Evolutionary conservation across 2,113 vertebrate genomes (phyloP).

Genomic region (Notarius lentiginosus): DNA sequence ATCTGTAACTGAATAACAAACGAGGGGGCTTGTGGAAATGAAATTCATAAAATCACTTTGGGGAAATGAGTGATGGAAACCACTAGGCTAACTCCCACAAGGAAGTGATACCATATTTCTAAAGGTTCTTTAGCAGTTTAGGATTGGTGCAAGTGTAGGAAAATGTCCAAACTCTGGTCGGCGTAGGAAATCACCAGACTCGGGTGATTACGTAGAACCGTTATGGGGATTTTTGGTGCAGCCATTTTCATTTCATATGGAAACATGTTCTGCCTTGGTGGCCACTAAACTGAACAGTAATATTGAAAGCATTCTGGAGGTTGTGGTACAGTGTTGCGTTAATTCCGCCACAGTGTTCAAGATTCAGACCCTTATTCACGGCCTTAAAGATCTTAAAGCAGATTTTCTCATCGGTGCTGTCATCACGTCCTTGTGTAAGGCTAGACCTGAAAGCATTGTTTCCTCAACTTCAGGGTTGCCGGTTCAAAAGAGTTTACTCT

Average conservation of each 20-base stretch:
- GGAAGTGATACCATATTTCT: not conserved
- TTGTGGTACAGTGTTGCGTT: not conserved
- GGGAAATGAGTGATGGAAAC: not conserved
- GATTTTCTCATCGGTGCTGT: not conserved
- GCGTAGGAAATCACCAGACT: not conserved
- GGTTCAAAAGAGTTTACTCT: not conserved
- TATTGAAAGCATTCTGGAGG: not conserved
- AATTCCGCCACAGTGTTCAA: not conserved
- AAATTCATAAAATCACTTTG: not conserved
- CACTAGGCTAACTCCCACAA: too few species aligned
- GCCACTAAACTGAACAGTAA: not conserved
- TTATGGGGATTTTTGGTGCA: not conserved
- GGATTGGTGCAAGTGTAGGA: not conserved
- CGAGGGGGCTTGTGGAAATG: not conserved
- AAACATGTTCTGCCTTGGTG: not conserved
- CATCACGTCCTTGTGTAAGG: not conserved
- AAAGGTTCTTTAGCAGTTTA: not conserved
- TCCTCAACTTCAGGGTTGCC: not conserved
- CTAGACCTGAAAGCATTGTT: not conserved
- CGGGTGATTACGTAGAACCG: not conserved
- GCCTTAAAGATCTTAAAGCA: not conserved
- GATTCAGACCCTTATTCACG: not conserved
- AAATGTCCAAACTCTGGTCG: not conserved
- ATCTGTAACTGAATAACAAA: not conserved
- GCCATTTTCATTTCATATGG: not conserved